Conservation (phyloP, 2,888 invertebrate species). For the Deilephila elpenor region DNA sequence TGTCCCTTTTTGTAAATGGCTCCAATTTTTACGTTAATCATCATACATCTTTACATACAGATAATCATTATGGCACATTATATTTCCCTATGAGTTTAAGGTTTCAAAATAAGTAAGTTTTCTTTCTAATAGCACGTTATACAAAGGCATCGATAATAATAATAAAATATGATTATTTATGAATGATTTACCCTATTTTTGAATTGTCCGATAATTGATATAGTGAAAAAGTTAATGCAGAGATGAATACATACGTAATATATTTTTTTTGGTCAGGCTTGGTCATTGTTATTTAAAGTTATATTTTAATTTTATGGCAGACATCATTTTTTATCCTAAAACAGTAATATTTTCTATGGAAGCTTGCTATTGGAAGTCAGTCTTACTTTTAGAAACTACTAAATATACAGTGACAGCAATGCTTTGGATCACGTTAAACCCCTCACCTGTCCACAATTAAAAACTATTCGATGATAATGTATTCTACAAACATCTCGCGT, state of each 20-base stretch:
- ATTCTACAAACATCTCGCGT: background rate
- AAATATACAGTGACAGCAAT: constrained; percentile 4
- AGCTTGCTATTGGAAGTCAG: constrained; percentile 1
- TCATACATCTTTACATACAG: background rate
- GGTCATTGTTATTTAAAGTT: background rate
- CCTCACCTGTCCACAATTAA: too few relatives aligned
- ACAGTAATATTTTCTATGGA: background rate
- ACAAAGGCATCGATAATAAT: too few relatives aligned
- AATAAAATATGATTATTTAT: too few relatives aligned
- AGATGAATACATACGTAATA: too few relatives aligned
- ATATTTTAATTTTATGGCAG: background rate
- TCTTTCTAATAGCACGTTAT: too few relatives aligned
- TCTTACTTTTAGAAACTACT: background rate
- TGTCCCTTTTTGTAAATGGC: background rate
- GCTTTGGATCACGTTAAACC: background rate
- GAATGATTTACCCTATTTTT: too few relatives aligned
- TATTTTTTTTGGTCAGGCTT: background rate
- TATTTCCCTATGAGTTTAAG: too few relatives aligned
- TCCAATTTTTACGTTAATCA: background rate
- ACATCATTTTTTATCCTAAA: background rate
- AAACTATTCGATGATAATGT: too few relatives aligned
- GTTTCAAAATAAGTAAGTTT: too few relatives aligned
- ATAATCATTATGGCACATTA: constrained; percentile 24
- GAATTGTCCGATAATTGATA: too few relatives aligned
- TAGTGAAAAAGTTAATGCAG: background rate